These are phyloP conservation scores for Teleogryllus oceanicus DNA, from an alignment of 2,888 invertebrate genomes.

Conservation along the genomic window DNA sequence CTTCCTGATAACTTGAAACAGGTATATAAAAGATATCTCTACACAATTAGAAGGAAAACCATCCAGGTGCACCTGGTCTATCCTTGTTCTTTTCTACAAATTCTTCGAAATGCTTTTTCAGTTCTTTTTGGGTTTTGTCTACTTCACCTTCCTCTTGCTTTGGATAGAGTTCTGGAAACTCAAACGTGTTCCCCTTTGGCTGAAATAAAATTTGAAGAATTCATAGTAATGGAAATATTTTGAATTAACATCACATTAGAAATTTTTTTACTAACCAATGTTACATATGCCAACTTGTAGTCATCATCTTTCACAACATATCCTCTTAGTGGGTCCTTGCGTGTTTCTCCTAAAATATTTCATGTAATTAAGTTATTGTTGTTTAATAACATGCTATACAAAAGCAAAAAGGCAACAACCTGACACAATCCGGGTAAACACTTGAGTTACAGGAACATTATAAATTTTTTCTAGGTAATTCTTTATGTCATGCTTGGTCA, in stretches of 20 bases:
- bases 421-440: constrained; percentile 69
- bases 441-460: constrained; percentile 71
- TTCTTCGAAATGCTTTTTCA: constrained; percentile 58
- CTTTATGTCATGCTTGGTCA: constrained; percentile 85
- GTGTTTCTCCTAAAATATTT: constrained; percentile 47
- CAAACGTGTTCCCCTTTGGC: constrained; percentile 69
- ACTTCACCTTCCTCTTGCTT: constrained; percentile 46
- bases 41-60: constrained; percentile 64
- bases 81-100: constrained; percentile 63
- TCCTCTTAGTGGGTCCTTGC: constrained; percentile 56
- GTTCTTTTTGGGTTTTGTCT: constrained; percentile 59
- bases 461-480: constrained; percentile 97
- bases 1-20: no score
- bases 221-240: background rate
- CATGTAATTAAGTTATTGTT: no score
- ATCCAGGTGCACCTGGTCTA: constrained; percentile 70
- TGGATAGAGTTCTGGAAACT: constrained; percentile 71
- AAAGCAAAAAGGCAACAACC: constrained; percentile 50
- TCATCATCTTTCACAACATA: constrained; percentile 80
- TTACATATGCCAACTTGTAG: constrained; percentile 72
- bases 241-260: background rate
- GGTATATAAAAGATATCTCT: background rate
- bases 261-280: constrained; percentile 58
- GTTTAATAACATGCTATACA: background rate
- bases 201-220: constrained; percentile 48